Conservation (phyloP, 2,888 invertebrate species). For the Ormyrus rosae region DNA sequence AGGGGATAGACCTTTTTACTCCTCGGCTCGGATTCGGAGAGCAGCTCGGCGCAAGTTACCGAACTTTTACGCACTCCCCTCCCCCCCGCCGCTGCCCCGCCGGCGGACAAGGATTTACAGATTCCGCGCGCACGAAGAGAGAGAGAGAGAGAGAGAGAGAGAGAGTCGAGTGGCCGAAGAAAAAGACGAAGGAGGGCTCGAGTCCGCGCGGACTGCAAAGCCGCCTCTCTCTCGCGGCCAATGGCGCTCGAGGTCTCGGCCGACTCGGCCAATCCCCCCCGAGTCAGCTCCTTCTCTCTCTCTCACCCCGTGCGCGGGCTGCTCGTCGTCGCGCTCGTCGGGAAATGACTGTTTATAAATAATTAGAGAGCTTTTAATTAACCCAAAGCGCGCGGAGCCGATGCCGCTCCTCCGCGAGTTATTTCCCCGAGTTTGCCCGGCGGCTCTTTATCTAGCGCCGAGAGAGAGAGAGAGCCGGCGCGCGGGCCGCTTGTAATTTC, state of each 20-base stretch:
- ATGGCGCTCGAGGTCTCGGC: constrained; percentile 53
- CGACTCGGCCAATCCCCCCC: constrained; percentile 62
- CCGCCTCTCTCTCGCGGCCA: constrained; percentile 58
- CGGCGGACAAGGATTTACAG: constrained; percentile 74
- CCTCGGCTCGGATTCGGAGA: constrained; percentile 59
- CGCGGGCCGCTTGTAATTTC: background rate
- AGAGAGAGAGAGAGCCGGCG: too few species aligned
- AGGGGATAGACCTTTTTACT: constrained; percentile 48
- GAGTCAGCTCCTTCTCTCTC: too few species aligned
- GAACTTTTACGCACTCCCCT: constrained; percentile 71
- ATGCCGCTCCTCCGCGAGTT: background rate
- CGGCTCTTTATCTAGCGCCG: constrained; percentile 12
- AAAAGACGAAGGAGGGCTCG: constrained; percentile 3
- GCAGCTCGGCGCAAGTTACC: constrained; percentile 71
- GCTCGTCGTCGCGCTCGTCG: constrained; percentile 35
- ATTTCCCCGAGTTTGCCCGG: background rate
- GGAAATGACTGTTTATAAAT: constrained; percentile 75
- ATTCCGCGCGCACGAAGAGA: constrained; percentile 68
- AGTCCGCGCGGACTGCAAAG: constrained; percentile 64
- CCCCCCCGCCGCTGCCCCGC: constrained; percentile 56
- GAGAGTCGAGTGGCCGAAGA: constrained; percentile 41
- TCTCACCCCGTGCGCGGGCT: too few species aligned
- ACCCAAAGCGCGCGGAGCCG: constrained; percentile 59
- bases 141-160: constrained; percentile 41
- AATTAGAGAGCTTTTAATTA: constrained; percentile 76